phyloP scores from a whole-genome alignment of 2,888 invertebrate species.

The Habroteleia sp. region DNA sequence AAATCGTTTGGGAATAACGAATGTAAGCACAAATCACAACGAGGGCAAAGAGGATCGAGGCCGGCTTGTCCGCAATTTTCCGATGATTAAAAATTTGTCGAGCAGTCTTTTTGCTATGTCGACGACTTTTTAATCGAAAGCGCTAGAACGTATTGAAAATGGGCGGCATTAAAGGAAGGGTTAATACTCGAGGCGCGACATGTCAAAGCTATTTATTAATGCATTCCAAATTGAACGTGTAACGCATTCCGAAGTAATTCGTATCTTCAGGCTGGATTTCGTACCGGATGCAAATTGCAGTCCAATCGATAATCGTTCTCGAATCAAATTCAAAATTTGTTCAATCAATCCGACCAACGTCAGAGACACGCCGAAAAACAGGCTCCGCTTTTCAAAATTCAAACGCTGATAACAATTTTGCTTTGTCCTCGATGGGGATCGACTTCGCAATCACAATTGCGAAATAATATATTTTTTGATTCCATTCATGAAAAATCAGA shows the following conservation, averaged over 20 bases:
- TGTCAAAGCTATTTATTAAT: constrained; percentile 55
- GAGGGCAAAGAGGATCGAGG: constrained; percentile 4
- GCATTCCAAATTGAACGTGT: constrained; percentile 55
- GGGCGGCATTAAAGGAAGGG: constrained; percentile 43
- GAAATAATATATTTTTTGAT: too few relatives aligned
- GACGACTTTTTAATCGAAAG: constrained; percentile 49
- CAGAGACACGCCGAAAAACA: constrained; percentile 11
- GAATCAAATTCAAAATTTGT: constrained; percentile 50
- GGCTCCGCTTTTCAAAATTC: constrained; percentile 3
- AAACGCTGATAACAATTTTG: not conserved
- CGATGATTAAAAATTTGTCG: constrained; percentile 50
- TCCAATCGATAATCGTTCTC: constrained; percentile 36
- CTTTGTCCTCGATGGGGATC: constrained; percentile 13
- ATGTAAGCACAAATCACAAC: constrained; percentile 24
- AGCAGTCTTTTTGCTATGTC: constrained; percentile 21
- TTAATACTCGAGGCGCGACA: constrained; percentile 57
- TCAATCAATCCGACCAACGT: constrained; percentile 25
- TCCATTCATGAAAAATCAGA: too few relatives aligned
- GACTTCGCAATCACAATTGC: too few relatives aligned
- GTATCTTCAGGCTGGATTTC: constrained; percentile 50
- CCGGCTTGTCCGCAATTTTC: constrained; percentile 37
- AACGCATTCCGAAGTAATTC: constrained; percentile 54
- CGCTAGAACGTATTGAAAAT: constrained; percentile 33
- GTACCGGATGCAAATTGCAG: constrained; percentile 43
- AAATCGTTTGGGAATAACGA: constrained; percentile 28